phyloP scores from a whole-genome alignment of 2,888 invertebrate species.

The Chrysotoxum bicinctum region DNA sequence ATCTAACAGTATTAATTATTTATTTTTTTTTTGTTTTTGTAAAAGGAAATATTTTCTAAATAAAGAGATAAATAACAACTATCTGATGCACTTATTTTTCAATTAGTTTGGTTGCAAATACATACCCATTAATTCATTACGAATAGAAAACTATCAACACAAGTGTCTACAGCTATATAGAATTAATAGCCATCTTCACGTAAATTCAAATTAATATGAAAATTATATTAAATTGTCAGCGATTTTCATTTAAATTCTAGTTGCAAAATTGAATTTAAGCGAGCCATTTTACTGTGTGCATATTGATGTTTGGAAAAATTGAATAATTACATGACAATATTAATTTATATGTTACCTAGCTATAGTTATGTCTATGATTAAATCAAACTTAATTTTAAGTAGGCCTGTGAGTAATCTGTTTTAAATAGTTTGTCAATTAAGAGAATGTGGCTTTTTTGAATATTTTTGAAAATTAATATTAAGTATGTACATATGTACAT shows the following conservation, averaged over 20 bases:
- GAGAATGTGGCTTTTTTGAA: too few species aligned
- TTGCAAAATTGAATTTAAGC: neutral
- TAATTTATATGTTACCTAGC: neutral
- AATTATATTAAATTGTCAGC: neutral
- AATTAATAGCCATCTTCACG: neutral
- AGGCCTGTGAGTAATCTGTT: neutral
- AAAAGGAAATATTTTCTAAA: too few species aligned
- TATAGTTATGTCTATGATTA: neutral
- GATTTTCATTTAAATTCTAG: neutral
- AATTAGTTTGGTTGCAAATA: neutral
- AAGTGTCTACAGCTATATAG: neutral
- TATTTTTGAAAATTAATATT: too few species aligned
- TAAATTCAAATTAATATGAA: neutral
- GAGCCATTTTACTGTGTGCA: neutral
- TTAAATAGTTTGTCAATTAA: neutral
- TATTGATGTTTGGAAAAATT: neutral
- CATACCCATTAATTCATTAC: neutral
- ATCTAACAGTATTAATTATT: too few species aligned
- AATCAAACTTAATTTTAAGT: neutral
- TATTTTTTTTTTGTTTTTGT: too few species aligned
- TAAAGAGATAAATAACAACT: too few species aligned
- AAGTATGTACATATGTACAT: too few species aligned
- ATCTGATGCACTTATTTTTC: too few species aligned
- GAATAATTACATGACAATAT: neutral
- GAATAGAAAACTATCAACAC: neutral